These are phyloP conservation scores for Pseudopleuronectes americanus DNA, from an alignment of 2,797 vertebrate species.

Conservation along the genomic window DNA sequence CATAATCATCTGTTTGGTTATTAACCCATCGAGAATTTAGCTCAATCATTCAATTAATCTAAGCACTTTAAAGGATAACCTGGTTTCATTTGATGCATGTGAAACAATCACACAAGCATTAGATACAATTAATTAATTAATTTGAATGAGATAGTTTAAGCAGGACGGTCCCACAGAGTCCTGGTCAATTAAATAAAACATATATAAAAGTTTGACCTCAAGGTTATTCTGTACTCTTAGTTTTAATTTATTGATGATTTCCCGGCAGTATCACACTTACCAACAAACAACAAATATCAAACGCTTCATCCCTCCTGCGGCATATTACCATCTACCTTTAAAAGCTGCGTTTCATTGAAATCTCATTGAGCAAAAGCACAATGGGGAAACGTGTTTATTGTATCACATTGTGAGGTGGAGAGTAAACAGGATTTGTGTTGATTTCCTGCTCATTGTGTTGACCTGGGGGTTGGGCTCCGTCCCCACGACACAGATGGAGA, in stretches of 20 bases:
- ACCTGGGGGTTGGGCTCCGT: conserved; percentile 57
- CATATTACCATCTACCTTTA: background rate
- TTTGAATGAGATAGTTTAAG: too few species aligned
- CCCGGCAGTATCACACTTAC: background rate
- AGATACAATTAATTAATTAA: background rate
- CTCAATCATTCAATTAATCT: conserved; percentile 30
- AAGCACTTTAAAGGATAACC: conserved; percentile 14
- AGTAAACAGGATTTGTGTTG: conserved; percentile 89
- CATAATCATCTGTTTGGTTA: conserved; percentile 61
- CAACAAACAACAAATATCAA: background rate
- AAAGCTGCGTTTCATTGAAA: conserved; percentile 29
- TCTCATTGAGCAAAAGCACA: conserved; percentile 59
- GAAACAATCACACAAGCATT: background rate
- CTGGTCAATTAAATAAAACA: too few species aligned
- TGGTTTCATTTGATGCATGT: background rate
- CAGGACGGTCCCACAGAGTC: too few species aligned
- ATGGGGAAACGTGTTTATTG: conserved; percentile 86
- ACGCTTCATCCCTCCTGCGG: background rate
- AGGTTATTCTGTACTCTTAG: too few species aligned
- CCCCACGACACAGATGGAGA: conserved; percentile 59
- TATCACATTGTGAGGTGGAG: conserved; percentile 82
- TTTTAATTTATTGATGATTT: conserved; percentile 6
- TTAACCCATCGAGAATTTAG: conserved; percentile 23
- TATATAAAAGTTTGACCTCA: too few species aligned
- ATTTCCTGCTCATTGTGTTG: conserved; percentile 89